phyloP scores from a whole-genome alignment of 2,797 vertebrate species.

The Rhadinocentrus ornatus region DNA sequence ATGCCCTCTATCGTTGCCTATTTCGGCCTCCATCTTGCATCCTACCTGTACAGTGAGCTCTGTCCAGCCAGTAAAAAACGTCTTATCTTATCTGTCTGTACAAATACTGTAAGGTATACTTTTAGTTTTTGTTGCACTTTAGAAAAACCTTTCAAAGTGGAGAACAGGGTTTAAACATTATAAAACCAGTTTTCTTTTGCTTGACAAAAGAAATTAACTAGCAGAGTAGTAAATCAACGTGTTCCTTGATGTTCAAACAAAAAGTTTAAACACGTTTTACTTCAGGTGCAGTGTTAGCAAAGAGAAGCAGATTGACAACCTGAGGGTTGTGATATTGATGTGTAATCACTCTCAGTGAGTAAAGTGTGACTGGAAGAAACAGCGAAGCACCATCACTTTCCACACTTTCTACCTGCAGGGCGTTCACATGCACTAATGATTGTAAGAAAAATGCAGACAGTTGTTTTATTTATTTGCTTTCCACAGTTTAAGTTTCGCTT shows the following conservation, averaged over 20 bases:
- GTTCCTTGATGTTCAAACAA: constrained; percentile 26
- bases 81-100: no score
- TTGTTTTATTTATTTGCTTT: constrained; percentile 32
- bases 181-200: no score
- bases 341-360: constrained; percentile 68
- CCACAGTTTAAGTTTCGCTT: constrained; percentile 21
- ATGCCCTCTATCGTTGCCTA: no score
- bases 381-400: constrained; percentile 39
- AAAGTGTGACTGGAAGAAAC: constrained; percentile 75
- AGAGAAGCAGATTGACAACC: constrained; percentile 62
- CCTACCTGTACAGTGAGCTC: no score
- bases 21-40: no score
- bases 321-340: constrained; percentile 69
- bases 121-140: no score
- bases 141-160: no score
- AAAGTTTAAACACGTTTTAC: constrained; percentile 34
- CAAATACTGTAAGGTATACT: no score
- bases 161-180: no score
- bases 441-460: constrained; percentile 47
- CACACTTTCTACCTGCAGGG: constrained; percentile 50
- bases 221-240: constrained; percentile 24
- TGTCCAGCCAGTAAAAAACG: no score
- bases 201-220: constrained; percentile 25
- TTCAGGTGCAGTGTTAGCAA: constrained; percentile 21
- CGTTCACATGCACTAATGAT: constrained; percentile 34